Conservation (phyloP, 2,113 vertebrate genomes). For the Hemiprocne comata region DNA sequence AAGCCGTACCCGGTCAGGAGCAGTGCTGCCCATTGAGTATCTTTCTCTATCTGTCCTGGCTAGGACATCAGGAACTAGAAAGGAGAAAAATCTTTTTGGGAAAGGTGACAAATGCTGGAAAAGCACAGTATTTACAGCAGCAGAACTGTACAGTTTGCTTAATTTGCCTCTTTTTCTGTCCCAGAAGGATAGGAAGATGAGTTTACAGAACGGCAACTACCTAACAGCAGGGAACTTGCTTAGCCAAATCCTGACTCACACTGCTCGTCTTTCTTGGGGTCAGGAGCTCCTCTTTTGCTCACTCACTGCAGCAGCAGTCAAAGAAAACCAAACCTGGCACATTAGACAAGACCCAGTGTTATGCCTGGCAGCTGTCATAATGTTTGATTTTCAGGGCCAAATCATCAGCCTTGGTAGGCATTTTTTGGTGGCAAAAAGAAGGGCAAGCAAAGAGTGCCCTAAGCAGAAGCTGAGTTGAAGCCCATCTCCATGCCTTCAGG, state of each 20-base stretch:
- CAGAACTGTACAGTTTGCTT: not conserved
- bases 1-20: not conserved
- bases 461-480: not conserved
- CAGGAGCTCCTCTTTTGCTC: not conserved
- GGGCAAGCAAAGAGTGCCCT: not conserved
- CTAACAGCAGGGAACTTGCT: not conserved
- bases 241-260: not conserved
- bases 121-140: not conserved
- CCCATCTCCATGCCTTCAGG: not conserved
- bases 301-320: conserved; percentile 42
- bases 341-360: not conserved
- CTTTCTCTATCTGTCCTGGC: not conserved
- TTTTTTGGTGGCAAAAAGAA: not conserved
- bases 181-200: not conserved
- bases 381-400: not conserved
- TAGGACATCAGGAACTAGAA: not conserved
- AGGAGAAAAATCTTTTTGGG: not conserved
- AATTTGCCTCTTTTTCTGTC: not conserved
- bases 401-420: not conserved
- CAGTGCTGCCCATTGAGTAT: not conserved
- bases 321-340: conserved; percentile 20
- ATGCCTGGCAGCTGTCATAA: not conserved
- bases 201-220: not conserved
- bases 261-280: conserved; percentile 1
- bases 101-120: not conserved